phyloP scores from a whole-genome alignment of 2,113 vertebrate species.

The Nesoenas mayeri region DNA sequence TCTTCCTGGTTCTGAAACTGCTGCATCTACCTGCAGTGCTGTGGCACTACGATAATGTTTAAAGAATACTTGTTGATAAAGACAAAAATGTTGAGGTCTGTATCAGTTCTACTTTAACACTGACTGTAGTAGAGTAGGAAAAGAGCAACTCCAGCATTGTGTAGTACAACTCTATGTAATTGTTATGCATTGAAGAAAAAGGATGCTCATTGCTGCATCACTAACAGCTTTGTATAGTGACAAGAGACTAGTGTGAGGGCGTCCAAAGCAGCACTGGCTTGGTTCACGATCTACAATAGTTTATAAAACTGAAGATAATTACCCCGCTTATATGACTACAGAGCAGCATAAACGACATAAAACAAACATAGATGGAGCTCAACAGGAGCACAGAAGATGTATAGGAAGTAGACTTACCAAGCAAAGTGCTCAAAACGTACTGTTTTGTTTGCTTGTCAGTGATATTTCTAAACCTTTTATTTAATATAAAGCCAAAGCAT shows the following conservation, averaged over 20 bases:
- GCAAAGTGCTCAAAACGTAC: neutral
- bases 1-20: neutral
- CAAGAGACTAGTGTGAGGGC: neutral
- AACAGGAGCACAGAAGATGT: neutral
- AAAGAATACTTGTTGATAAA: neutral
- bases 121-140: neutral
- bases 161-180: neutral
- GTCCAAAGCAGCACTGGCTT: neutral
- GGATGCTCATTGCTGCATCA: neutral
- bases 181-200: neutral
- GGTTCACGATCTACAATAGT: neutral
- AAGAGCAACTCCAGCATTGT: neutral
- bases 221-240: neutral
- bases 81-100: neutral
- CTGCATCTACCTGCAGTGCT: neutral
- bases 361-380: neutral
- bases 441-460: neutral
- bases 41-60: neutral
- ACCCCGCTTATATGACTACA: neutral
- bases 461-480: neutral
- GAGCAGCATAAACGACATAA: neutral
- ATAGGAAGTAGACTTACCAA: neutral
- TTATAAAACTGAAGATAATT: conserved; percentile 15
- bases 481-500: neutral
- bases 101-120: neutral